Conservation (phyloP, 2,797 vertebrate genomes). For the Helostoma temminkii region DNA sequence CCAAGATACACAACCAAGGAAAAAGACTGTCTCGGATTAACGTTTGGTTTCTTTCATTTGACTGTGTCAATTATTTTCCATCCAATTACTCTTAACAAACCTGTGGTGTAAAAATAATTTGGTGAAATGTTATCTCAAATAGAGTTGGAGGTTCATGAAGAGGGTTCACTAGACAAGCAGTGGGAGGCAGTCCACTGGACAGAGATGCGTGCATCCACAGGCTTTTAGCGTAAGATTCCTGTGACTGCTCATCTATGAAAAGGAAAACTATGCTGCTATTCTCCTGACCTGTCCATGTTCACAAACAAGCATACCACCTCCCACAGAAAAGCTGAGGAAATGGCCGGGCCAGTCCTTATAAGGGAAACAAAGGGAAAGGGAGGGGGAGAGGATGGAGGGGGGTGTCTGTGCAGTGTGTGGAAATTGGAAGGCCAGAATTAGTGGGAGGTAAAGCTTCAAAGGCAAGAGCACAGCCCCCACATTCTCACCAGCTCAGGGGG, state of each 20-base stretch:
- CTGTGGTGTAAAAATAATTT: slow-evolving; percentile 21
- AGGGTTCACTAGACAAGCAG: slow-evolving; percentile 4
- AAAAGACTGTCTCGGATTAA: slow-evolving; percentile 2
- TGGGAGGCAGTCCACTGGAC: slow-evolving; percentile 36
- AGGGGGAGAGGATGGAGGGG: slow-evolving; percentile 74
- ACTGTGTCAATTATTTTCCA: neutral
- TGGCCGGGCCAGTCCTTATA: slow-evolving; percentile 88
- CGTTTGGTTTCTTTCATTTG: slow-evolving; percentile 4
- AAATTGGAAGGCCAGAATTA: slow-evolving; percentile 92
- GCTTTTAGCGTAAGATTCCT: slow-evolving; percentile 57
- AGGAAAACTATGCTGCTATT: slow-evolving; percentile 67
- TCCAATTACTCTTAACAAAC: slow-evolving; percentile 11
- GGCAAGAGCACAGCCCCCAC: slow-evolving; percentile 88
- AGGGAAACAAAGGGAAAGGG: slow-evolving; percentile 89
- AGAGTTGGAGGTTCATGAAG: neutral
- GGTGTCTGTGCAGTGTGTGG: slow-evolving; percentile 86
- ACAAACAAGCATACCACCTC: slow-evolving; percentile 81
- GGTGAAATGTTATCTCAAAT: slow-evolving; percentile 14
- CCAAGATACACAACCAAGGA: slow-evolving; percentile 3
- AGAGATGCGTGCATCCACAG: slow-evolving; percentile 28
- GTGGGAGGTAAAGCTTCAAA: slow-evolving; percentile 92
- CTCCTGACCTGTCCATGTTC: slow-evolving; percentile 81
- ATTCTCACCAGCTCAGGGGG: slow-evolving; percentile 89
- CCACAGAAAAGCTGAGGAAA: slow-evolving; percentile 87
- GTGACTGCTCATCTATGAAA: slow-evolving; percentile 66